Evolutionary conservation across 2,113 vertebrate species (phyloP).

Genomic region (Melierax canorus): DNA sequence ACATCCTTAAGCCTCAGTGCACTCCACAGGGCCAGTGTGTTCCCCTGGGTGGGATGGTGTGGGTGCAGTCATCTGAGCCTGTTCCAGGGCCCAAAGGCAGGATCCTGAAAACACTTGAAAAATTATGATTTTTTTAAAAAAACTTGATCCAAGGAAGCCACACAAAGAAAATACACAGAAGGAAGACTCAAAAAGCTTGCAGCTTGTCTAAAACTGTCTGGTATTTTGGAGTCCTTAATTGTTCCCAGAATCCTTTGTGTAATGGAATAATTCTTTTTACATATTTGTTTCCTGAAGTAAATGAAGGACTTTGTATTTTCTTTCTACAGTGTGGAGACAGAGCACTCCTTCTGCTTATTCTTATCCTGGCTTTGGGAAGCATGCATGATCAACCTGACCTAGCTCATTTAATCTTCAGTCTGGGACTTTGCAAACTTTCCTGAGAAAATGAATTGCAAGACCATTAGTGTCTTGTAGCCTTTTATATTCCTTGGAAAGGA

Average conservation of each 20-base stretch:
- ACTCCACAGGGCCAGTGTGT: fast-evolving
- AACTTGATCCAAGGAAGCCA: background rate
- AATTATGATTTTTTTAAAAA: background rate
- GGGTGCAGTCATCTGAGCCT: fast-evolving
- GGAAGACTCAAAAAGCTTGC: background rate
- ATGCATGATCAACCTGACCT: background rate
- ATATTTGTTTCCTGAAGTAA: background rate
- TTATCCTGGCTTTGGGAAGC: background rate
- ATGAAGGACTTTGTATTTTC: background rate
- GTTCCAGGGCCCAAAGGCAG: background rate
- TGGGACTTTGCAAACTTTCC: background rate
- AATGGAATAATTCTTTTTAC: background rate
- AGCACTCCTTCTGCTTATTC: background rate
- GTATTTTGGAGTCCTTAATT: background rate
- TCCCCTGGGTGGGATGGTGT: background rate
- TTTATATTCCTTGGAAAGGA: background rate
- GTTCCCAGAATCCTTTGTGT: background rate
- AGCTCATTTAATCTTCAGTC: background rate
- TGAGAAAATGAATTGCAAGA: background rate
- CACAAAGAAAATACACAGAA: background rate
- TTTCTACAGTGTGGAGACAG: background rate
- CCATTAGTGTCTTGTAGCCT: background rate
- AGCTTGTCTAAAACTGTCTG: background rate
- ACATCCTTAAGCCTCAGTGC: background rate
- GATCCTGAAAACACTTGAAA: background rate